Evolutionary conservation across 2,113 vertebrate species (phyloP).

Genomic region (Chloropsis hardwickii): DNA sequence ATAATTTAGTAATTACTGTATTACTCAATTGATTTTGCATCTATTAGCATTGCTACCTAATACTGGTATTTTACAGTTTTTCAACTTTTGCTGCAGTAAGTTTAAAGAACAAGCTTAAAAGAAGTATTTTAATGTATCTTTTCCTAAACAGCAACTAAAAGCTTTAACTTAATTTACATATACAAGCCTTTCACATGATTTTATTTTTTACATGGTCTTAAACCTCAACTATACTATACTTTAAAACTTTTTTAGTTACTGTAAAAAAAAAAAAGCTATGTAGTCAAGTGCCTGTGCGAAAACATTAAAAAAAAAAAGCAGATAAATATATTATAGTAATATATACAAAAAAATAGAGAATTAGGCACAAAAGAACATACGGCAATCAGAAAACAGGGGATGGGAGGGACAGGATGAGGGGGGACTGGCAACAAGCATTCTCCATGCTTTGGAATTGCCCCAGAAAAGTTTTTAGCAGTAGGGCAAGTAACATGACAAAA

Average conservation of each 20-base stretch:
- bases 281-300: background rate
- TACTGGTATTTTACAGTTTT: background rate
- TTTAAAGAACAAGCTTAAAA: background rate
- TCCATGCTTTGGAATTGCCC: background rate
- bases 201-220: background rate
- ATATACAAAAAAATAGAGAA: background rate
- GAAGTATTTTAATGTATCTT: background rate
- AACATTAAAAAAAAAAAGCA: background rate
- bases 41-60: background rate
- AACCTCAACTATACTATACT: background rate
- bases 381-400: rapidly evolving
- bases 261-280: background rate
- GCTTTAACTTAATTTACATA: background rate
- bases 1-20: background rate
- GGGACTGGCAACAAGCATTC: background rate
- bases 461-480: background rate
- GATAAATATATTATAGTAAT: background rate
- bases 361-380: background rate
- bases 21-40: background rate
- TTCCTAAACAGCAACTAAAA: background rate
- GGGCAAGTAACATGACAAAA: background rate
- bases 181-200: background rate
- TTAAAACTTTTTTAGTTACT: background rate
- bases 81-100: background rate
- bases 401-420: rapidly evolving